phyloP scores from a whole-genome alignment of 2,113 vertebrate genomes.

The Myotis yumanensis region DNA sequence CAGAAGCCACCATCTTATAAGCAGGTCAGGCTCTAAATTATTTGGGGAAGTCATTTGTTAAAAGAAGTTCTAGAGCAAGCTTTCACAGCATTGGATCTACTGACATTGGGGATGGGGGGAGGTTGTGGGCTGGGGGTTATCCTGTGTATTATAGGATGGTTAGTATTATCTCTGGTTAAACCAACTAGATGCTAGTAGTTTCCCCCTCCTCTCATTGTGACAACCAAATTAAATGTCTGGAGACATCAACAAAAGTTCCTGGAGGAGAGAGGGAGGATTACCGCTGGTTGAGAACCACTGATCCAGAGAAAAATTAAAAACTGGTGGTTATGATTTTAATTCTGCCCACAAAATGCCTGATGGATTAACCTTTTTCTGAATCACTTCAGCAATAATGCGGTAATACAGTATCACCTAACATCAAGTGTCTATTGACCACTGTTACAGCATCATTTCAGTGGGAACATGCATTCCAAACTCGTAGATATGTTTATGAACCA shows the following conservation, averaged over 20 bases:
- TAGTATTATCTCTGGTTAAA: neutral
- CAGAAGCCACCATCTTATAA: neutral
- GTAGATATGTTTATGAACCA: neutral
- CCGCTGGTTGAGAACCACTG: neutral
- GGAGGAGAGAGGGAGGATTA: neutral
- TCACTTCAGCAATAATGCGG: neutral
- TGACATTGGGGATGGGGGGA: neutral
- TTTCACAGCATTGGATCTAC: neutral
- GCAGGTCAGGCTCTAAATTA: neutral
- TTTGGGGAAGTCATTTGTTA: neutral
- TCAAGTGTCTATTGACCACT: neutral
- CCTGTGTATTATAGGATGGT: neutral
- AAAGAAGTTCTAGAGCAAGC: neutral
- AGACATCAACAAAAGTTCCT: neutral
- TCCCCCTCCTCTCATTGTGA: rapidly evolving
- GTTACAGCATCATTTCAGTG: neutral
- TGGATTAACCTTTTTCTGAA: neutral
- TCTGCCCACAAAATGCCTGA: neutral
- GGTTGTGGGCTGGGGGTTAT: neutral
- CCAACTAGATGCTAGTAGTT: neutral
- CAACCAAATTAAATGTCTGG: neutral
- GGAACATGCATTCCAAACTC: neutral
- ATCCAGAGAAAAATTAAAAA: constrained; percentile 2
- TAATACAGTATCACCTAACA: neutral
- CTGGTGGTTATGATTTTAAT: neutral